Conservation (phyloP, 2,797 vertebrate genomes). For the Schizothorax lantsangensis region DNA sequence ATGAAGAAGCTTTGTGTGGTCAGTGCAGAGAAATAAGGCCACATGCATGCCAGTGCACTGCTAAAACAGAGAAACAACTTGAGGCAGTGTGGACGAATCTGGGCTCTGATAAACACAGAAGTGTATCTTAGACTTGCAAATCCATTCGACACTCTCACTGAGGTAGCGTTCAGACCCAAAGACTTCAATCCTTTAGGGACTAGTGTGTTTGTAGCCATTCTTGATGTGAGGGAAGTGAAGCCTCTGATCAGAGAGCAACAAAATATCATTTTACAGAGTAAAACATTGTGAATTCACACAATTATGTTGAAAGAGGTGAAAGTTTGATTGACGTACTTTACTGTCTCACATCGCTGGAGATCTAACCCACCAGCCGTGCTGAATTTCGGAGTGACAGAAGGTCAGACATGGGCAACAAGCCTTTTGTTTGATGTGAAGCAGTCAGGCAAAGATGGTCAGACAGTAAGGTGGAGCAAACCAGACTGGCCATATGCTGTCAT, state of each 20-base stretch:
- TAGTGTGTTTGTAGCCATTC: constrained; percentile 3
- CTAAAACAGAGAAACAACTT: constrained; percentile 1
- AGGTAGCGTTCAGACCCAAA: not conserved
- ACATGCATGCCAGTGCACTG: not conserved
- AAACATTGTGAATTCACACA: not conserved
- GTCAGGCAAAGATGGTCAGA: constrained; percentile 74
- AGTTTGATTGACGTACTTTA: not conserved
- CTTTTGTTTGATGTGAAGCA: constrained; percentile 70
- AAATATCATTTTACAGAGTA: not conserved
- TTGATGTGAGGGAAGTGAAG: not conserved
- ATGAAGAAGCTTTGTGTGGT: constrained; percentile 54
- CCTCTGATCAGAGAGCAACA: not conserved
- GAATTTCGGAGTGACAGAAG: constrained; percentile 56
- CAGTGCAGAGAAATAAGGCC: constrained; percentile 34
- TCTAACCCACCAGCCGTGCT: constrained; percentile 28
- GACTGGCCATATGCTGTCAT: constrained; percentile 77
- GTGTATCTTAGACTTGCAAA: not conserved
- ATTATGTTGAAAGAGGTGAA: not conserved
- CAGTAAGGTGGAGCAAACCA: constrained; percentile 74
- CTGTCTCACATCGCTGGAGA: constrained; percentile 1
- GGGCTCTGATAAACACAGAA: not conserved
- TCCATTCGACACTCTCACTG: not conserved
- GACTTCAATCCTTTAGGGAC: not conserved
- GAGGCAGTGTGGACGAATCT: not conserved
- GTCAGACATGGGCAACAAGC: constrained; percentile 60